Evolutionary conservation across 2,888 invertebrate genomes (phyloP).

Genomic region (Melinaea menophilus): DNA sequence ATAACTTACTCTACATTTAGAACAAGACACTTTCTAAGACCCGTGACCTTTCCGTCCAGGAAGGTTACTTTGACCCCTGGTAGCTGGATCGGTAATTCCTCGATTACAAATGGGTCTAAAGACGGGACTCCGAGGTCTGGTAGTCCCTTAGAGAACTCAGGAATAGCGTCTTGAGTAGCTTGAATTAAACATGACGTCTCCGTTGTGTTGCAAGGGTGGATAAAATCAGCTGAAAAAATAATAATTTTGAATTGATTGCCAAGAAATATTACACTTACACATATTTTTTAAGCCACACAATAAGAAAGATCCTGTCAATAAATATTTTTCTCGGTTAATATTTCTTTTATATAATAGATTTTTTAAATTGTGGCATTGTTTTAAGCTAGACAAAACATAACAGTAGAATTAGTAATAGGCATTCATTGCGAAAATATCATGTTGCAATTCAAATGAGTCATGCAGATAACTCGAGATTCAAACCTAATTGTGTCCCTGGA

Average conservation of each 20-base stretch:
- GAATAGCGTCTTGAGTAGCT: conserved; percentile 67
- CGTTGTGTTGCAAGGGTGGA: conserved; percentile 67
- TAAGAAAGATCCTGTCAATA: too few species aligned
- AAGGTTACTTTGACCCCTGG: conserved; percentile 72
- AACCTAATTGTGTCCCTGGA: not conserved
- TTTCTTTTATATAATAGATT: too few species aligned
- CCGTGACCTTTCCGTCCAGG: conserved; percentile 64
- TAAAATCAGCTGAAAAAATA: conserved; percentile 60
- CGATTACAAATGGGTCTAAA: conserved; percentile 65
- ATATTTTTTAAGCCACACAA: not conserved
- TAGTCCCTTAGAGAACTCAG: conserved; percentile 63
- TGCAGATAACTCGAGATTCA: too few species aligned
- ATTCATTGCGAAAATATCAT: not conserved
- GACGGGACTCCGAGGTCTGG: conserved; percentile 64
- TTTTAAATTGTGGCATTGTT: too few species aligned
- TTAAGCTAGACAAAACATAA: too few species aligned
- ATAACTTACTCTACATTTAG: conserved; percentile 70
- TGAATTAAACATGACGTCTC: conserved; percentile 60
- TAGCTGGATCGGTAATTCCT: conserved; percentile 66
- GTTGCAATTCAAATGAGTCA: not conserved
- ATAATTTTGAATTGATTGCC: not conserved
- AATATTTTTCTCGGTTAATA: too few species aligned
- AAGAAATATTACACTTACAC: not conserved
- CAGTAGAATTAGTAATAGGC: not conserved
- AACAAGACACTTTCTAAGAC: conserved; percentile 65